phyloP scores from a whole-genome alignment of 1,140 invertebrate species.

The Drosophila kanapiae region DNA sequence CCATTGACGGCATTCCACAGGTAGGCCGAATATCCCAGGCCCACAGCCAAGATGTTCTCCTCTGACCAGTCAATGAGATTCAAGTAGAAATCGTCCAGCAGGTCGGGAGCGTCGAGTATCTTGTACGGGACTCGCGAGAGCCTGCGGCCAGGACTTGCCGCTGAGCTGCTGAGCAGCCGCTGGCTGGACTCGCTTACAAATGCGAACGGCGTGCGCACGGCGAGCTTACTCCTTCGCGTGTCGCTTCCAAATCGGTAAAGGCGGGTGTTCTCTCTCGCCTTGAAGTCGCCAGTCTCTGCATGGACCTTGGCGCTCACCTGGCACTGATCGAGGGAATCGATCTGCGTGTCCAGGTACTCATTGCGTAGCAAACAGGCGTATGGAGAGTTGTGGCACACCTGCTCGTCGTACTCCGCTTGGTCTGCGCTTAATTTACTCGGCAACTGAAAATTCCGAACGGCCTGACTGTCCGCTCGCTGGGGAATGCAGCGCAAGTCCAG shows the following conservation, averaged over 20 bases:
- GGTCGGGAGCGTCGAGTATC: conserved; percentile 97
- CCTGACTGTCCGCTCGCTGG: conserved; percentile 19
- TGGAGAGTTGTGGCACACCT: conserved; percentile 5
- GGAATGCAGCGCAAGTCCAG: conserved; percentile 45
- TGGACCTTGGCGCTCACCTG: neutral
- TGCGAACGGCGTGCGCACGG: conserved; percentile 9
- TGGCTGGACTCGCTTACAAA: conserved; percentile 27
- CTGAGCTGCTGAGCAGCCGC: conserved; percentile 28
- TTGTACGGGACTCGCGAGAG: conserved; percentile 99
- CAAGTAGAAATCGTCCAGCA: conserved; percentile 99
- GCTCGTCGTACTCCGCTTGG: neutral
- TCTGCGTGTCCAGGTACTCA: conserved; percentile 27
- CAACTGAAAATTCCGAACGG: conserved; percentile 19
- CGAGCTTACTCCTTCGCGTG: no score
- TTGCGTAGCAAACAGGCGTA: conserved; percentile 50
- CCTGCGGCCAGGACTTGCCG: conserved; percentile 90
- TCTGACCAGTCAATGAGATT: conserved; percentile 99
- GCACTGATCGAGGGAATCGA: conserved; percentile 35
- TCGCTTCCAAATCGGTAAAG: conserved; percentile 13
- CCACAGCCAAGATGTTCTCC: conserved; percentile 98
- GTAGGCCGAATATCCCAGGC: conserved; percentile 98
- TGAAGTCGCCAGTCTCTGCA: conserved; percentile 34
- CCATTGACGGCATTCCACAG: conserved; percentile 99
- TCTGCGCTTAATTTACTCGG: neutral
- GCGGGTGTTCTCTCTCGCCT: conserved; percentile 18